Base-by-base conservation (phyloP, 2,797 vertebrate genomes). In the Alca torda region DNA sequence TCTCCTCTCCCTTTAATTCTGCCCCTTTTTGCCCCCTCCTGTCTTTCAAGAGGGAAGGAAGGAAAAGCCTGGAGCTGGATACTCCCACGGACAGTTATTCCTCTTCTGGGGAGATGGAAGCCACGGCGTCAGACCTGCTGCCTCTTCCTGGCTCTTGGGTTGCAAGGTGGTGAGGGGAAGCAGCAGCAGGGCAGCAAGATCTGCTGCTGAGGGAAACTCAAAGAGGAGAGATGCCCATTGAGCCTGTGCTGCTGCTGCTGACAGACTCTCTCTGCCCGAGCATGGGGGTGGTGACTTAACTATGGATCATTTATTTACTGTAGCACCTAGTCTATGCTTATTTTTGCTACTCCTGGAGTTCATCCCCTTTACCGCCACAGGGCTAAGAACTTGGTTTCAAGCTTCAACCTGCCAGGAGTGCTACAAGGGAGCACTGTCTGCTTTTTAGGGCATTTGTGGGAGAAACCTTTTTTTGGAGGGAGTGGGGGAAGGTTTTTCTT, bases 391-490 rank as follows among this genome's bases (percentile, higher is more conserved):
- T 83, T 45, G 2, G 3, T 83, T 86, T 88, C 51, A 91, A 17
- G 11, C 10, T 65, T 90, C 65, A 63, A 33, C 20, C 16, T 88
- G 31, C 46, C 31, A 59, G 51, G 39, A 56, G 3, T 18, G 6
- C 28, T 79, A 18, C 2, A 6, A 82, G 11, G 25, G n/a, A 93
- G 26, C 3, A 72, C 56, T 13, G 59, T 31, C 25, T 63, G 30
- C 3, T 53, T 82, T 89, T 87, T 45, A 84, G 46, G 16, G 11
- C 6, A 14, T 74, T 87, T 89, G 73, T 39, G 7, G 18, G 13
- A 31, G 23, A 67, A 89, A 54, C 1, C 0, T 39, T 77, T 78
- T 18, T 9, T 3, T 2, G 2, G 2, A 16, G 11, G 1, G 8
- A 13, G 12, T 33, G 1, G 4, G 6, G 7, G 6, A 63, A 69